These are phyloP conservation scores for Hafferia zeledoni DNA, from an alignment of 2,797 vertebrate genomes.

Conservation along the genomic window DNA sequence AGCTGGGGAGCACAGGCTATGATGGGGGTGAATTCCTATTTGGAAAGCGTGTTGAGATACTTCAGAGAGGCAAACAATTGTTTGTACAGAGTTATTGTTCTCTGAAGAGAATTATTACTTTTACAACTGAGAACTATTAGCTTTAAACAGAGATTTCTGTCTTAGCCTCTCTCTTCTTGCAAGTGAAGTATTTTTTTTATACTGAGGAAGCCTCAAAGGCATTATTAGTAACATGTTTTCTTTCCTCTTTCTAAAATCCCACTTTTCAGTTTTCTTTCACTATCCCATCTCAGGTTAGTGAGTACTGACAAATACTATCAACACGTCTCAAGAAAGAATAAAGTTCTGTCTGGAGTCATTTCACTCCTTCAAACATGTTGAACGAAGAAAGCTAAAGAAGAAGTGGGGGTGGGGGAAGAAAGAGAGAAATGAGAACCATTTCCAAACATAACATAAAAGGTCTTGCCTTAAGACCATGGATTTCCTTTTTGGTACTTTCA, in stretches of 20 bases:
- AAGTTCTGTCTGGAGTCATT: constrained; percentile 59
- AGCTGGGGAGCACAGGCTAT: neutral
- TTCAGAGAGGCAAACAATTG: constrained; percentile 17
- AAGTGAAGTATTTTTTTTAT: neutral
- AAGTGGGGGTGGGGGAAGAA: constrained; percentile 30
- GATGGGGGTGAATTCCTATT: constrained; percentile 16
- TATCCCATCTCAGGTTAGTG: constrained; percentile 55
- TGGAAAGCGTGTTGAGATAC: constrained; percentile 3
- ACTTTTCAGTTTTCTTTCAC: constrained; percentile 53
- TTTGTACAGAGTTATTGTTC: constrained; percentile 19
- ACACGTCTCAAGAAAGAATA: constrained; percentile 62
- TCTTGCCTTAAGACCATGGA: constrained; percentile 83
- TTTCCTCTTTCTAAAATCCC: constrained; percentile 52
- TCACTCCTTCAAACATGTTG: constrained; percentile 60
- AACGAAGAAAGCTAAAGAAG: constrained; percentile 57
- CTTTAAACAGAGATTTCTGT: constrained; percentile 38
- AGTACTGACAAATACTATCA: constrained; percentile 74
- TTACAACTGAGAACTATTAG: neutral
- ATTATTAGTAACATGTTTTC: constrained; percentile 40
- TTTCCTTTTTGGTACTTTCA: constrained; percentile 85
- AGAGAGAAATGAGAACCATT: constrained; percentile 60
- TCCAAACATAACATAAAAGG: constrained; percentile 84
- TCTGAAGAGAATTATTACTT: constrained; percentile 35
- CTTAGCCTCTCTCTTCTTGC: constrained; percentile 23
- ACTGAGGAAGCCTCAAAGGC: constrained; percentile 46